Base-by-base conservation (phyloP, 2,797 vertebrate species). In the Falco berigora region DNA sequence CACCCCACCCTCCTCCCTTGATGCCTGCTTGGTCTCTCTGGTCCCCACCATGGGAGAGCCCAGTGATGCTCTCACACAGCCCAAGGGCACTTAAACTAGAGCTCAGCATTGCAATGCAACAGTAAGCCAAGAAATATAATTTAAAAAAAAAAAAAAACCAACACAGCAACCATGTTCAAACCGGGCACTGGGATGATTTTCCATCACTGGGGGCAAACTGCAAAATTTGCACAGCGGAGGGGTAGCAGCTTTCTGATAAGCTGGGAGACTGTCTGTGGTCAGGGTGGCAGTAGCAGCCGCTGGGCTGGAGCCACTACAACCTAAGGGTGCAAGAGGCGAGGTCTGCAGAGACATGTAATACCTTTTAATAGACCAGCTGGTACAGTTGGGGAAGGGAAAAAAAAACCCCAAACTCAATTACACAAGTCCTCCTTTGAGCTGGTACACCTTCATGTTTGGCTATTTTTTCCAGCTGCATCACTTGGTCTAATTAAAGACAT, bases 391-490 rank as follows among this genome's bases (percentile, higher is more conserved):
- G 52, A 2, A 50, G 36, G 52, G 2, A 12, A 24, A 20, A 8
- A n/a, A 73, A 66, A 10, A 2, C 1, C 2, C 72, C 53, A 82
- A 44, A 44, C 42, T 44, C 47, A 67, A 55, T 23, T 75, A 87
- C 76, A 92, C 80, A 96, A 94, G 44, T 55, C 50, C 52, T 95
- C 38, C 86, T 93, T 92, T 95, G 83, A 95, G 92, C 71, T 64
- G 69, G 40, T 56, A 71, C 83, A 95, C 56, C 93, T 96, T 78
- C 4, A 0, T 23, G 59, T 80, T 53, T 59, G 80, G 47, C 93
- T 80, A 52, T 95, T 97, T 95, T 97, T 94, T 82, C 93, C 90
- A 90, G 86, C 93, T 90, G 79, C 79, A 90, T 91, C 85, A 90
- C n/a, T 93, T 21, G 30, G 73, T 88, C 90, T 96, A 95, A 94